phyloP scores from a whole-genome alignment of 2,888 invertebrate species.

The Pollenia amentaria region DNA sequence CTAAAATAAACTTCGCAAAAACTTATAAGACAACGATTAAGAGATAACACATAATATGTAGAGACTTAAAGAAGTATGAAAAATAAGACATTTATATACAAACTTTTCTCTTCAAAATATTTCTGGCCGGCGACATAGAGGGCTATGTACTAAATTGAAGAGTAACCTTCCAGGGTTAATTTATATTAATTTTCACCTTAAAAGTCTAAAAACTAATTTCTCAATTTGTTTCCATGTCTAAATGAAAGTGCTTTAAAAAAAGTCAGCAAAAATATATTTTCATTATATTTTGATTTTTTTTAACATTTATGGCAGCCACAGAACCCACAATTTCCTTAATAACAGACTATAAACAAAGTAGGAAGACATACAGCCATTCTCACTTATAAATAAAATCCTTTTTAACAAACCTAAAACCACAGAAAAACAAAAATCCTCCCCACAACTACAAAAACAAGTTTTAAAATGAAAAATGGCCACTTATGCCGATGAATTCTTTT shows the following conservation, averaged over 20 bases:
- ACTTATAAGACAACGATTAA: too few species aligned
- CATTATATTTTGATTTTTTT: background rate
- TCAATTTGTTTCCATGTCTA: conserved; percentile 35
- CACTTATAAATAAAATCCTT: conserved; percentile 34
- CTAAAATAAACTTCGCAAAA: too few species aligned
- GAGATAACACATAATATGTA: too few species aligned
- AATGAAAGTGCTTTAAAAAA: background rate
- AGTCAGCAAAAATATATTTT: background rate
- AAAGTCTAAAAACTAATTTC: conserved; percentile 24
- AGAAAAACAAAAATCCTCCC: conserved; percentile 35
- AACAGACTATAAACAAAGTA: conserved; percentile 55
- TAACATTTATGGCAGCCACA: conserved; percentile 62
- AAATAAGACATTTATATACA: too few species aligned
- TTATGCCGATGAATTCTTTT: conserved; percentile 80
- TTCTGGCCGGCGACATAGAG: too few species aligned
- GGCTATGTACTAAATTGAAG: too few species aligned
- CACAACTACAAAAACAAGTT: conserved; percentile 42
- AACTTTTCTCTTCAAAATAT: too few species aligned
- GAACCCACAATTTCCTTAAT: conserved; percentile 72
- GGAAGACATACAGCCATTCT: conserved; percentile 3
- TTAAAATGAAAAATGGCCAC: conserved; percentile 80
- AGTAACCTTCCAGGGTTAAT: too few species aligned
- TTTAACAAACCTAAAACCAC: conserved; percentile 55
- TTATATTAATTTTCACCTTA: too few species aligned
- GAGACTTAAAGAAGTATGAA: too few species aligned